Conservation (phyloP, 2,113 vertebrate species). For the Ptilorrhoa leucosticta region DNA sequence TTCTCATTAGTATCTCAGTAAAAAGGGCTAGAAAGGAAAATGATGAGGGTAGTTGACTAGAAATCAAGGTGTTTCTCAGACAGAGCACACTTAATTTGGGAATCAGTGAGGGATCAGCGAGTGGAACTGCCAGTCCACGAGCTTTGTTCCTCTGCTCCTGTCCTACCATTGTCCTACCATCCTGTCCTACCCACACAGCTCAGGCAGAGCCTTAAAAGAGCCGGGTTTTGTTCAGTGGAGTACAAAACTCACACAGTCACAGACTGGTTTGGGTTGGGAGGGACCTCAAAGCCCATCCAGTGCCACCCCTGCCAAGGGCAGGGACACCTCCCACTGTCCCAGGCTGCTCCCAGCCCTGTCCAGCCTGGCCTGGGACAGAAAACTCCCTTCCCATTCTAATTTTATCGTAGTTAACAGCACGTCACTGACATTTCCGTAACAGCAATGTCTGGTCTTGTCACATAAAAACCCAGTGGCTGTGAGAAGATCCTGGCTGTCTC, state of each 20-base stretch:
- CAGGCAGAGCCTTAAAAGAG: not conserved
- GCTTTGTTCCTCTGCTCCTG: not conserved
- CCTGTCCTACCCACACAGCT: not conserved
- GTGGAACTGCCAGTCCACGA: not conserved
- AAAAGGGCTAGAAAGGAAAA: not conserved
- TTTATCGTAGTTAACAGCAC: not conserved
- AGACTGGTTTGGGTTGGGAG: not conserved
- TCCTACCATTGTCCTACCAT: not conserved
- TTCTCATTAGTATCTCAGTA: not conserved
- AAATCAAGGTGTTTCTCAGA: not conserved
- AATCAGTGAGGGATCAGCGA: not conserved
- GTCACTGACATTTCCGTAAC: not conserved
- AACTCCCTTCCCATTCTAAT: not conserved
- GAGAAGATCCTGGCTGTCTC: not conserved
- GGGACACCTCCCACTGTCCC: not conserved
- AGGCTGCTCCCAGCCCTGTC: not conserved
- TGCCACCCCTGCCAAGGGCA: not conserved
- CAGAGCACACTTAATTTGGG: not conserved
- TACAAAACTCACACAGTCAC: accelerated
- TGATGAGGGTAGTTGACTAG: not conserved
- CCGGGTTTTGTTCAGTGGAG: not conserved
- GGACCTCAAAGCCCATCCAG: accelerated
- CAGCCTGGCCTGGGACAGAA: not conserved
- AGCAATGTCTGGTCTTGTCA: not conserved
- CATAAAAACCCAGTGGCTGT: not conserved